Conservation (phyloP, 2,888 invertebrate species). For the Clepsis dumicolana region DNA sequence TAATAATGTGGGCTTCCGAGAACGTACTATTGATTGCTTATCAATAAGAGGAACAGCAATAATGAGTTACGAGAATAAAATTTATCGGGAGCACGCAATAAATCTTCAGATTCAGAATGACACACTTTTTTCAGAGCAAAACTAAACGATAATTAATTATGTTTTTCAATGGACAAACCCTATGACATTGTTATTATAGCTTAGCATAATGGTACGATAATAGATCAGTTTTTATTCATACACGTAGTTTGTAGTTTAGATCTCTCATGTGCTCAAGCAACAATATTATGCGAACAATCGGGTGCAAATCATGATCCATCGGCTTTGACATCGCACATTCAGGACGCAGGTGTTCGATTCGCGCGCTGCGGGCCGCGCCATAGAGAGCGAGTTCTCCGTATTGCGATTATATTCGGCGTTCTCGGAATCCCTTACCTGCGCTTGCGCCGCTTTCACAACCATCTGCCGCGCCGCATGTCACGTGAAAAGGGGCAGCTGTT, state of each 20-base stretch:
- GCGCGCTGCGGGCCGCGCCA: slow-evolving; percentile 63
- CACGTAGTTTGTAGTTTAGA: background rate
- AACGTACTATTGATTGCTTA: slow-evolving; percentile 42
- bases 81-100: slow-evolving; percentile 37
- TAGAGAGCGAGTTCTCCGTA: slow-evolving; percentile 79
- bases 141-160: background rate
- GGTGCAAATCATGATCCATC: slow-evolving; percentile 30
- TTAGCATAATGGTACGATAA: background rate
- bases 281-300: slow-evolving; percentile 32
- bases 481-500: slow-evolving; percentile 49
- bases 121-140: background rate
- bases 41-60: slow-evolving; percentile 42
- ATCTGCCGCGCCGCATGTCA: slow-evolving; percentile 69
- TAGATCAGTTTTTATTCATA: background rate
- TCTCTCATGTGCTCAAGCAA: background rate
- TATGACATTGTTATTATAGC: background rate
- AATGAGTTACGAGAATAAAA: slow-evolving; percentile 43
- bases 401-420: slow-evolving; percentile 83
- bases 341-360: slow-evolving; percentile 70
- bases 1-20: slow-evolving; percentile 41
- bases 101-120: background rate
- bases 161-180: background rate
- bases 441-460: slow-evolving; percentile 74
- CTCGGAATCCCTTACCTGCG: slow-evolving; percentile 82
- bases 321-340: slow-evolving; percentile 42